Base-by-base conservation (phyloP, 2,797 vertebrate species). In the Anabas testudineus region DNA sequence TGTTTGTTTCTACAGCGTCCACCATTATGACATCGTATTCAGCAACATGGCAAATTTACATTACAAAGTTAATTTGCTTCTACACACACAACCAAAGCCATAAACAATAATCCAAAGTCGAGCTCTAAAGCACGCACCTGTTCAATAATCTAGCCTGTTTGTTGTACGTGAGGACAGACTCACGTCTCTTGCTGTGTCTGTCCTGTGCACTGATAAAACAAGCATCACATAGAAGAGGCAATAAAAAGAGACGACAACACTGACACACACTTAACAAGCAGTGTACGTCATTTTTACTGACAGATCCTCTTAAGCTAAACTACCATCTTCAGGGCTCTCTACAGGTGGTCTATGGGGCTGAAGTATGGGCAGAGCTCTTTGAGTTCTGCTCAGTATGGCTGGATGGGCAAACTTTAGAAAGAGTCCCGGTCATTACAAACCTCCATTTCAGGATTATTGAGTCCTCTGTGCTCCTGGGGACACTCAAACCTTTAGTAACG, bases 191-290 rank as follows among this genome's bases (percentile, higher is more conserved):
- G 32, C 28, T 45, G 45, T 26, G 53, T 32, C 43, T 55, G 43
- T 72, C 68, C 67, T 24, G 52, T 14, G 30, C 21, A 21, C 64
- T 37, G 48, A 80, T 71, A 58, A 81, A 74, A 54, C 28, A 64
- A 57, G 16, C 39, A 54, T 82, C 46, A 70, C 24, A 67, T 37
- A 66, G 52, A 53, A 30, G 24, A 19, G 59, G 28, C 60, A 66
- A 68, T 48, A 70, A 62, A 67, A 64, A 49, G 12, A 58, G 36
- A 76, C 12, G 43, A 30, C 53, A 48, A 53, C 30, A 22, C 22
- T 57, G 67, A 58, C 57, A 43, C 60, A 49, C 61, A 24, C 54
- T 47, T 28, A 28, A 54, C 32, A 80, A 69, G 48, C 55, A 45
- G 28, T 30, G 28, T 6, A 30, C 30, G 28, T 30, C 6, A 4